These are phyloP conservation scores for Arothron firmamentum DNA, from an alignment of 2,113 vertebrate species.

Conservation along the genomic window DNA sequence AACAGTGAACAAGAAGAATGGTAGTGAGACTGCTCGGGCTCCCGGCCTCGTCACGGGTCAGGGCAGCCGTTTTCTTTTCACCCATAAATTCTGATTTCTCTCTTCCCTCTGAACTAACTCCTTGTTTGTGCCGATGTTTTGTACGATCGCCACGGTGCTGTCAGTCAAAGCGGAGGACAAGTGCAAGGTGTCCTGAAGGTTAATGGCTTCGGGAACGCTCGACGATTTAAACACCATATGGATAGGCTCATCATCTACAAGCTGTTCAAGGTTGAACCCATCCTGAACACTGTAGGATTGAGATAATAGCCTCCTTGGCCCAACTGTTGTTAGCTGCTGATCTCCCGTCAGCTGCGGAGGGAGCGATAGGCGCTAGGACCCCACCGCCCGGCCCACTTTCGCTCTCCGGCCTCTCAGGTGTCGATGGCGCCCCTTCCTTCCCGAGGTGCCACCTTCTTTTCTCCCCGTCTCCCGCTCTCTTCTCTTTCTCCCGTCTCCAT, in stretches of 20 bases:
- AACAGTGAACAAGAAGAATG: no score
- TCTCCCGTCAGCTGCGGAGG: constrained; percentile 57
- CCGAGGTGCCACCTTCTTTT: constrained; percentile 7
- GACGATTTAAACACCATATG: constrained; percentile 75
- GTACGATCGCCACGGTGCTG: constrained; percentile 46
- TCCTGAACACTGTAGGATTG: constrained; percentile 72
- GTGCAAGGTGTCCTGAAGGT: constrained; percentile 73
- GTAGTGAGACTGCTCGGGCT: no score
- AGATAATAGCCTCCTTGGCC: constrained; percentile 70
- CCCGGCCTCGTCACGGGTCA: no score
- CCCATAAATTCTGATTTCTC: no score
- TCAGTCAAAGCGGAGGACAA: constrained; percentile 67
- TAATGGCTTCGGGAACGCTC: constrained; percentile 71
- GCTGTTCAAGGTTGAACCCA: constrained; percentile 75
- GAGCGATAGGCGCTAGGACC: constrained; percentile 58
- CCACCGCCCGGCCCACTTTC: constrained; percentile 39
- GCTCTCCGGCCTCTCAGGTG: constrained; percentile 33
- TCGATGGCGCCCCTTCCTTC: constrained; percentile 20
- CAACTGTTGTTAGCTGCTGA: constrained; percentile 70
- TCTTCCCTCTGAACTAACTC: background rate
- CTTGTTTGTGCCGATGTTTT: constrained; percentile 6
- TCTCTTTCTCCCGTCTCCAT: constrained; percentile 29
- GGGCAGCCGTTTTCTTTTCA: no score
- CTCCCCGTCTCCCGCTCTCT: constrained; percentile 12
- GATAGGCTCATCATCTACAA: constrained; percentile 73